These are phyloP conservation scores for Carposina sasakii DNA, from an alignment of 1,140 invertebrate species.

Conservation along the genomic window DNA sequence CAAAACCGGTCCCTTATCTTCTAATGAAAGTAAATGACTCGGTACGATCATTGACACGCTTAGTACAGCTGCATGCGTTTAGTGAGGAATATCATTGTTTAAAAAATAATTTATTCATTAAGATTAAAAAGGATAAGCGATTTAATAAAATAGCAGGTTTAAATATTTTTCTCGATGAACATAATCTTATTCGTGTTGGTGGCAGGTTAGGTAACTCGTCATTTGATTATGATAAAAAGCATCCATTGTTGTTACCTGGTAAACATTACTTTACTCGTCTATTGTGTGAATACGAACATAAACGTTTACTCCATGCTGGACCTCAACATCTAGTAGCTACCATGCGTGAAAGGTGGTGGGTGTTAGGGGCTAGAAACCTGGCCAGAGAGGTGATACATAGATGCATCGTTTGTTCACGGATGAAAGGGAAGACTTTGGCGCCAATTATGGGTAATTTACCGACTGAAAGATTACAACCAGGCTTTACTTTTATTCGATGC, in stretches of 20 bases:
- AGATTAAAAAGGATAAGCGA: not conserved
- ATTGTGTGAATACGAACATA: constrained; percentile 1
- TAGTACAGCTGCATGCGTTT: too few relatives aligned
- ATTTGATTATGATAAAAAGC: not conserved
- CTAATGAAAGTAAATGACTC: too few relatives aligned
- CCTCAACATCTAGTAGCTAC: not conserved
- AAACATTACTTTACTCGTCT: not conserved
- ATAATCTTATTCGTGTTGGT: not conserved
- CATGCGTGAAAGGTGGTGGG: not conserved
- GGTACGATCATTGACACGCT: too few relatives aligned
- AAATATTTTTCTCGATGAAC: not conserved
- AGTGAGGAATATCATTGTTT: too few relatives aligned
- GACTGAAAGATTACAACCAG: constrained; percentile 19
- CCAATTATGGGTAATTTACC: constrained; percentile 4
- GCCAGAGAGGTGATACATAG: not conserved
- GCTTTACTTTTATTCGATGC: constrained; percentile 19
- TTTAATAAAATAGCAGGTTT: not conserved
- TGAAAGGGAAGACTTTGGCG: not conserved
- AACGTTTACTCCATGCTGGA: not conserved
- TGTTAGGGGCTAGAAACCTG: not conserved
- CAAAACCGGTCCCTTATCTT: too few relatives aligned
- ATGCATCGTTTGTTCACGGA: not conserved
- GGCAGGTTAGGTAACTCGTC: not conserved
- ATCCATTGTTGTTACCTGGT: not conserved
- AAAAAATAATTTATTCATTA: not conserved